A percentile compares a stretch with the other conserved stretches of the same genome.
Conservation (phyloP, 2,888 invertebrate genomes). For the Aproaerema taeniolella region DNA sequence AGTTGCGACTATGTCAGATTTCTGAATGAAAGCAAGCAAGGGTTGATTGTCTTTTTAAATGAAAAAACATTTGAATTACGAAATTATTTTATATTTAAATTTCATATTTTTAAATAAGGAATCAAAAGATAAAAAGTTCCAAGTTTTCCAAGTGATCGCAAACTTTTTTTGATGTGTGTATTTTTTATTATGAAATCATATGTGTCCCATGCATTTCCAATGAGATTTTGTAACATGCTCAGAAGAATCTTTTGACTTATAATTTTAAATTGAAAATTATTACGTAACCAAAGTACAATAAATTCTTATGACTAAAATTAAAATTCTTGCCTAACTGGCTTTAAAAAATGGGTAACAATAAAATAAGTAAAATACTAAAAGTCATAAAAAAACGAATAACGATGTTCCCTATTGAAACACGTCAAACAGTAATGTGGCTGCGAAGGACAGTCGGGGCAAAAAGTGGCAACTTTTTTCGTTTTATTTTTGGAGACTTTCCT, state of each 20-base stretch:
- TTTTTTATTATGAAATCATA: too few species aligned
- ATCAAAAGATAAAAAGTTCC: too few species aligned
- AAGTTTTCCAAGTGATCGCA: background rate
- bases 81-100: too few species aligned
- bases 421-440: background rate
- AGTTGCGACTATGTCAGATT: too few species aligned
- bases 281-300: background rate
- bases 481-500: background rate
- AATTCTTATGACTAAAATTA: background rate
- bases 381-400: background rate
- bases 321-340: background rate
- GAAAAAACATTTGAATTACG: too few species aligned
- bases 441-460: background rate
- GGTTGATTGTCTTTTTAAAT: too few species aligned
- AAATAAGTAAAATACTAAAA: background rate
- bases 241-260: background rate
- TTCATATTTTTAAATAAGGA: too few species aligned
- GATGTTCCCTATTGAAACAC: background rate
- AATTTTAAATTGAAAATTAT: background rate
- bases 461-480: slow-evolving; percentile 1
- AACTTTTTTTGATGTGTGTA: too few species aligned
- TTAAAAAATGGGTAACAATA: background rate
- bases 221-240: too few species aligned
- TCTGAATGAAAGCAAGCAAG: too few species aligned
- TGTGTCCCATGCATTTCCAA: too few species aligned